Percentiles rank a stretch among this genome's conserved stretches.
phyloP scores from a whole-genome alignment of 2,797 vertebrate species.

The Margarornis squamiger region DNA sequence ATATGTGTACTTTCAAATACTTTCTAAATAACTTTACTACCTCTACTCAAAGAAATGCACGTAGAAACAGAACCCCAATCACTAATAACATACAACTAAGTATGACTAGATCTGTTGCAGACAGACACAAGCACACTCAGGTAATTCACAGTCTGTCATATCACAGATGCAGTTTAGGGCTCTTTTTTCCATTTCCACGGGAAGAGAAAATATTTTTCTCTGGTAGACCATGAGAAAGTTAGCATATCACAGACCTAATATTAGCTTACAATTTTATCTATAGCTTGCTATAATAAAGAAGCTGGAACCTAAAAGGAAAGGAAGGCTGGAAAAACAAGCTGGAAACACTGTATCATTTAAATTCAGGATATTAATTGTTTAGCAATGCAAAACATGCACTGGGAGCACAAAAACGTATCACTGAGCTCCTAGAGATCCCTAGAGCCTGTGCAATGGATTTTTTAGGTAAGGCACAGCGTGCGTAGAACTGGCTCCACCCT shows the following conservation, averaged over 20 bases:
- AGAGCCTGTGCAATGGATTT: no score
- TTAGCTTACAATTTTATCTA: background rate
- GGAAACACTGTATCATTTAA: background rate
- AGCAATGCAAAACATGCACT: background rate
- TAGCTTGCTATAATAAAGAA: fast-evolving
- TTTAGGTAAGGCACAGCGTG: no score
- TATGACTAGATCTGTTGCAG: background rate
- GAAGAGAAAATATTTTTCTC: background rate
- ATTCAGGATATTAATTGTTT: background rate
- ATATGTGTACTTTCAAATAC: background rate
- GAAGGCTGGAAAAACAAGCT: background rate
- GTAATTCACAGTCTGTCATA: background rate
- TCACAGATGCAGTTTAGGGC: background rate
- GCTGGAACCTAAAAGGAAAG: background rate
- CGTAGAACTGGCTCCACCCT: no score
- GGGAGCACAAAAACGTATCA: background rate
- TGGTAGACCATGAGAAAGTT: background rate
- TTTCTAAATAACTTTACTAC: background rate
- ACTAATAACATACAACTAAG: background rate
- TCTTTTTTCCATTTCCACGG: background rate
- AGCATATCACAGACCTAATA: background rate
- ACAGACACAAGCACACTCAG: background rate
- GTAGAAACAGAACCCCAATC: background rate
- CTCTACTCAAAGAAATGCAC: background rate
- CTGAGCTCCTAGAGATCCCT: background rate